phyloP scores from a whole-genome alignment of 1,140 invertebrate species.

The Eriocheir sinensis region DNA sequence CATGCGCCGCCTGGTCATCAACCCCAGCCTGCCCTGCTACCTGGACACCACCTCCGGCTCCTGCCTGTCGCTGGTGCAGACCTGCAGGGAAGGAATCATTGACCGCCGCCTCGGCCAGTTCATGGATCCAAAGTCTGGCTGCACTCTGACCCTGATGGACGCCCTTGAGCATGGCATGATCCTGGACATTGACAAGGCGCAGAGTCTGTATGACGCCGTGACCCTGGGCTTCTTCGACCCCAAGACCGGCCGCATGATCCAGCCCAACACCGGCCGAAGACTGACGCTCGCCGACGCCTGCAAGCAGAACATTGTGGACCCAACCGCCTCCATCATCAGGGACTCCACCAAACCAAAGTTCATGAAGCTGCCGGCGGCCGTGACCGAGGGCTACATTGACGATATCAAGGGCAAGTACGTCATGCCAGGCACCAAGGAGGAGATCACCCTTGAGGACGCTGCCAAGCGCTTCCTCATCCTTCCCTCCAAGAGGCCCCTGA shows the following conservation, averaged over 20 bases:
- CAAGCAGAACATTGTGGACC: constrained; percentile 90
- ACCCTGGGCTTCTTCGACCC: constrained; percentile 91
- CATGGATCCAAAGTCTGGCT: constrained; percentile 84
- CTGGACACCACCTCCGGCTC: constrained; percentile 88
- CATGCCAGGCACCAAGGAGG: constrained; percentile 84
- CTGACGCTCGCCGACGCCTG: constrained; percentile 91
- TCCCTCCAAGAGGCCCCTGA: constrained; percentile 87
- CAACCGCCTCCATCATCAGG: constrained; percentile 90
- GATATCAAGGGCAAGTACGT: constrained; percentile 87
- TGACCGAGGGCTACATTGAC: constrained; percentile 89
- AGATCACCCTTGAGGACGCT: constrained; percentile 88
- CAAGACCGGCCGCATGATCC: constrained; percentile 88
- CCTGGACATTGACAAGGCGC: constrained; percentile 92
- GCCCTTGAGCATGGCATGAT: constrained; percentile 90
- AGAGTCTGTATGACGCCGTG: constrained; percentile 90
- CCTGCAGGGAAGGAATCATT: constrained; percentile 91
- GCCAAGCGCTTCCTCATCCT: constrained; percentile 89
- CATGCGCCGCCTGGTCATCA: constrained; percentile 89
- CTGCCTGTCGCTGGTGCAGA: constrained; percentile 88
- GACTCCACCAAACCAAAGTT: constrained; percentile 88
- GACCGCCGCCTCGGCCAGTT: constrained; percentile 91
- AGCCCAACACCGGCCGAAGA: constrained; percentile 90
- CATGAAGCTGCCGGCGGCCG: constrained; percentile 88
- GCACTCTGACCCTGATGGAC: constrained; percentile 86
- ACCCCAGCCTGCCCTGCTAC: constrained; percentile 90